phyloP scores from a whole-genome alignment of 2,888 invertebrate genomes.

The Pardosa pseudoannulata region DNA sequence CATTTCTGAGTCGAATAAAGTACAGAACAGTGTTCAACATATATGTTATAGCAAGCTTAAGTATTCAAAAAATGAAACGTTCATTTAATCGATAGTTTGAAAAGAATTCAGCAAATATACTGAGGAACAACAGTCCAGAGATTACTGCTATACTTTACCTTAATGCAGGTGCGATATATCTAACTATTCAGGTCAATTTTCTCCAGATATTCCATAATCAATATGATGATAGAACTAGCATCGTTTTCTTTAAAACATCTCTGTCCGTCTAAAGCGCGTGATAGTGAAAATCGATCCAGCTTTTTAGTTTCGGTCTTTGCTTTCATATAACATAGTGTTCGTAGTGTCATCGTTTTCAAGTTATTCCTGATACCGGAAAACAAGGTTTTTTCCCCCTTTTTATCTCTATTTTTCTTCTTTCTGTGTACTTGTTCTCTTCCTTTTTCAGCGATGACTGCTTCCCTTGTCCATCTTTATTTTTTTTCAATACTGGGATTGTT shows the following conservation, averaged over 20 bases:
- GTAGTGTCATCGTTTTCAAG: slow-evolving; percentile 1
- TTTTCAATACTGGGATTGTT: not conserved
- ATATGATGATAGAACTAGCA: not conserved
- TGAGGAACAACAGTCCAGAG: not conserved
- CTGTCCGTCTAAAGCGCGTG: not conserved
- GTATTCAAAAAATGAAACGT: no score
- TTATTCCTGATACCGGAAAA: slow-evolving; percentile 1
- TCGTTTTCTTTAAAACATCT: slow-evolving; percentile 9
- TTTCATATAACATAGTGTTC: not conserved
- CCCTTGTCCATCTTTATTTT: not conserved
- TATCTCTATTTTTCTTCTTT: slow-evolving; percentile 1
- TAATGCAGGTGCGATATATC: not conserved
- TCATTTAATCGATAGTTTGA: not conserved
- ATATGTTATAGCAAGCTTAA: no score
- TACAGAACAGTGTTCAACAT: no score
- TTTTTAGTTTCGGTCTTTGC: slow-evolving; percentile 1
- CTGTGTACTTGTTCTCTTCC: not conserved
- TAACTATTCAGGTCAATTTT: slow-evolving; percentile 11
- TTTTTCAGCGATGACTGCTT: not conserved
- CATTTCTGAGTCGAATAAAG: no score
- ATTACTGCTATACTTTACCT: not conserved
- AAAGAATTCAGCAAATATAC: not conserved
- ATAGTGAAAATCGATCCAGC: not conserved
- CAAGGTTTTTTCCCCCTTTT: not conserved
- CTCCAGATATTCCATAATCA: not conserved